Conservation (phyloP, 2,113 vertebrate genomes). For the Ciconia maguari region DNA sequence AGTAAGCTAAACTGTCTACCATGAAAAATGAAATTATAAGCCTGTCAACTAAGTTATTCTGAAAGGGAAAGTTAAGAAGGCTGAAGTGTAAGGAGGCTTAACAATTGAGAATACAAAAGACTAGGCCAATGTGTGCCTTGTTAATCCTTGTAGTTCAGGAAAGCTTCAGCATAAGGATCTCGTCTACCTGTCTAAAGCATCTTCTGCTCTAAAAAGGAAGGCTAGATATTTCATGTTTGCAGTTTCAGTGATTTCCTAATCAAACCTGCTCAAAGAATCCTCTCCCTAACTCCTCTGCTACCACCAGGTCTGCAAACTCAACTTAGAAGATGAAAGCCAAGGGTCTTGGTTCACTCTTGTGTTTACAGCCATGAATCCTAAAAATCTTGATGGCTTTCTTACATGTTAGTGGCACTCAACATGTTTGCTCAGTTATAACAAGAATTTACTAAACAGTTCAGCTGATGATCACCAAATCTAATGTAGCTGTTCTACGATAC, state of each 20-base stretch:
- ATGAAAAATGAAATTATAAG: background rate
- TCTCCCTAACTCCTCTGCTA: background rate
- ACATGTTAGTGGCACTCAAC: background rate
- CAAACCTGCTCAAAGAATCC: background rate
- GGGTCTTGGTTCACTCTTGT: background rate
- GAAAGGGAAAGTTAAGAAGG: background rate
- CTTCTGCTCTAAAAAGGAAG: background rate
- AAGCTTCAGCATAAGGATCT: background rate
- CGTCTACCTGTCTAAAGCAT: background rate
- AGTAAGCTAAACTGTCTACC: background rate
- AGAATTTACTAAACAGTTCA: background rate
- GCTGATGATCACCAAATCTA: background rate
- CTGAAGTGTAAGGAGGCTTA: background rate
- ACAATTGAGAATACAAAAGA: background rate
- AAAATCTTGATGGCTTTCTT: background rate
- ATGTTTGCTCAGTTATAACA: background rate
- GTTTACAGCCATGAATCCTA: background rate
- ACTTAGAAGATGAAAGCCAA: background rate
- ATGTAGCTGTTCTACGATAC: background rate
- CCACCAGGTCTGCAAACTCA: background rate
- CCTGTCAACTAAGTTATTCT: background rate
- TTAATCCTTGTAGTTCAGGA: background rate
- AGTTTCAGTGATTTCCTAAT: background rate
- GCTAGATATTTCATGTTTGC: background rate
- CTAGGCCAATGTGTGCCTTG: background rate